A percentile compares a stretch with the other conserved stretches of the same genome.
phyloP scores from a whole-genome alignment of 2,888 invertebrate species.

The Bellardia pandia region DNA sequence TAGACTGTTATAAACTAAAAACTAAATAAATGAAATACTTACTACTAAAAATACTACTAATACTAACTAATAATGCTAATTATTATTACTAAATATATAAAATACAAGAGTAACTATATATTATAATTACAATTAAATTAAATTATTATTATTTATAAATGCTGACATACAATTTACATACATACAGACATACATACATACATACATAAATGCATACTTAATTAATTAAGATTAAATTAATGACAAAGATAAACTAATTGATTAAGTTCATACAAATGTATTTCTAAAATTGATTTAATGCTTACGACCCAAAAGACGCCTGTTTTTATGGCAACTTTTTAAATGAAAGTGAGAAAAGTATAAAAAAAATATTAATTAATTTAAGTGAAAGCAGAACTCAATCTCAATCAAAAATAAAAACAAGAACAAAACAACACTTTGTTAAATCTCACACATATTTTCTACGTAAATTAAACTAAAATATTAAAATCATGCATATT shows the following conservation, averaged over 20 bases:
- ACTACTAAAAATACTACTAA: conserved; percentile 60
- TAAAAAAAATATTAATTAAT: conserved; percentile 14
- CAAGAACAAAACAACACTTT: conserved; percentile 50
- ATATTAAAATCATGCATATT: conserved; percentile 37
- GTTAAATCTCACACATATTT: conserved; percentile 72
- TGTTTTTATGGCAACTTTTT: conserved; percentile 72
- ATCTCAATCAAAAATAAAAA: conserved; percentile 24
- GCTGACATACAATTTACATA: conserved; percentile 11
- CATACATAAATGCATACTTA: conserved; percentile 12
- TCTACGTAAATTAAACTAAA: conserved; percentile 58
- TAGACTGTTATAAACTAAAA: conserved; percentile 69
- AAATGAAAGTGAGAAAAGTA: conserved; percentile 6
- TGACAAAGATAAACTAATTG: conserved; percentile 23
- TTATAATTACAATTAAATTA: conserved; percentile 37
- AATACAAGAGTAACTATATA: conserved; percentile 57
- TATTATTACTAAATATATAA: conserved; percentile 1
- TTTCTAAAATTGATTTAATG: conserved; percentile 26
- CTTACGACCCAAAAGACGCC: conserved; percentile 40
- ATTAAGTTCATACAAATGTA: conserved; percentile 19
- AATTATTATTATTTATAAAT: conserved; percentile 44
- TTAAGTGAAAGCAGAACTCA: conserved; percentile 34
- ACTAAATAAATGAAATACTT: conserved; percentile 68
- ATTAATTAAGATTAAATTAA: conserved; percentile 24
- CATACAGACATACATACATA: conserved; percentile 8
- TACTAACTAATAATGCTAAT: conserved; percentile 52